Evolutionary conservation across 2,113 vertebrate species (phyloP), one percentile per base, ranked within the genome.

Genomic region (Pheucticus melanocephalus): DNA sequence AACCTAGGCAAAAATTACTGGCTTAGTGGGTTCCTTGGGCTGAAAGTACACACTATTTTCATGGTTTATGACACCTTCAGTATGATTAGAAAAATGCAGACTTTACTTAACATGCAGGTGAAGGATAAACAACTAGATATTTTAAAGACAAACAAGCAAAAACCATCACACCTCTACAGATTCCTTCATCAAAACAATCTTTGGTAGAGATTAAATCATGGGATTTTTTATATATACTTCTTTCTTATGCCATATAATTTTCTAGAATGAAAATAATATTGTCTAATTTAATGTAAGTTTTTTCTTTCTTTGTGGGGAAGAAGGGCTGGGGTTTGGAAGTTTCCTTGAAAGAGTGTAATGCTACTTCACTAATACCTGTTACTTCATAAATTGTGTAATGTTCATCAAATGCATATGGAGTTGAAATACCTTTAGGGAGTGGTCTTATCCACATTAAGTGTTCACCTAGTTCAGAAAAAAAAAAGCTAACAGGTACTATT

Each of bases 141-240:
- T 69, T 78, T 28, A 24, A 60, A 50, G 20, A 72, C 3, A 64
- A 86, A 54, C 3, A 60, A 60, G 9, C 2, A 68, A 88, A 84
- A 69, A 6, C 6, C 20, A 20, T 11, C 4, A 54, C 9, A n/a
- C 6, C 45, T 15, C 3, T 27, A 60, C 77, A 77, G 4, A 16
- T 28, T 77, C 9, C 24, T 5, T 72, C 14, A 47, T 47, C 64
- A 51, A 9, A 60, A 6, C 2, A 20, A 54, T 4, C 4, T 54
- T 33, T 50, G 14, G 3, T 9, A 80, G 31, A 91, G 39, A 69
- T 54, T 42, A 80, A 68, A 54, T 54, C 2, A 25, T 11, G 2
- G 4, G 4, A 0, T 3, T 20, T 59, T 53, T 72, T 44, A 66
- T 10, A 44, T 14, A 6, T 18, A 12, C 6, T 33, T 78, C 2